Conservation (phyloP, 2,888 invertebrate species). For the Synergus umbraculus region DNA sequence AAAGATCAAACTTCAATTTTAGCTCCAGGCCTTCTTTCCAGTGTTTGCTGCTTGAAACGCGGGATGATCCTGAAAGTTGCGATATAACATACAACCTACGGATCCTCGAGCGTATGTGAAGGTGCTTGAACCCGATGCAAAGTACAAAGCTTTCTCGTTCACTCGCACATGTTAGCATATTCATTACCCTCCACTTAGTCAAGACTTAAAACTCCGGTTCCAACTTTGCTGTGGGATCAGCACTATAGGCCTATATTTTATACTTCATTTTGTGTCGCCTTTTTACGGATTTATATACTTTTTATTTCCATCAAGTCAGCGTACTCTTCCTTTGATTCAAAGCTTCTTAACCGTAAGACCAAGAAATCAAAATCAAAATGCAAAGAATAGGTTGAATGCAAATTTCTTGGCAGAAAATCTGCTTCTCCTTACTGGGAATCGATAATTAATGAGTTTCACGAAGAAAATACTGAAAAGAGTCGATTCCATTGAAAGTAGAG, state of each 20-base stretch:
- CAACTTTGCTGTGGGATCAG: conserved; percentile 32
- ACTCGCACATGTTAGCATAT: conserved; percentile 75
- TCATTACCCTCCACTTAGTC: conserved; percentile 73
- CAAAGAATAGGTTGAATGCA: too few species aligned
- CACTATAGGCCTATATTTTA: conserved; percentile 42
- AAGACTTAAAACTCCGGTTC: conserved; percentile 62
- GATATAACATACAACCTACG: conserved; percentile 30
- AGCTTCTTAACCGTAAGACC: too few species aligned
- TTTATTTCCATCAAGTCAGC: neutral
- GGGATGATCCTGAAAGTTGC: conserved; percentile 38
- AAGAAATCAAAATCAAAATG: too few species aligned
- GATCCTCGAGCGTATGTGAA: conserved; percentile 39
- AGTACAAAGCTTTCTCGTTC: conserved; percentile 72
- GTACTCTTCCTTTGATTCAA: too few species aligned
- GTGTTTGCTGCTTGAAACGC: conserved; percentile 35
- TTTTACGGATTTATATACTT: neutral
- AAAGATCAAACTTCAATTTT: conserved; percentile 35
- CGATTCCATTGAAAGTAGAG: too few species aligned
- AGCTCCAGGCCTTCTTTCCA: conserved; percentile 22
- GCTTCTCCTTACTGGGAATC: too few species aligned
- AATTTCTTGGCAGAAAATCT: too few species aligned
- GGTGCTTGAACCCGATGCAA: conserved; percentile 69
- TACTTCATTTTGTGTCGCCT: neutral
- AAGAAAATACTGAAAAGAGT: too few species aligned
- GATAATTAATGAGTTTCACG: too few species aligned